Conservation (phyloP, 2,888 invertebrate species). For the Patella ulyssiponensis region DNA sequence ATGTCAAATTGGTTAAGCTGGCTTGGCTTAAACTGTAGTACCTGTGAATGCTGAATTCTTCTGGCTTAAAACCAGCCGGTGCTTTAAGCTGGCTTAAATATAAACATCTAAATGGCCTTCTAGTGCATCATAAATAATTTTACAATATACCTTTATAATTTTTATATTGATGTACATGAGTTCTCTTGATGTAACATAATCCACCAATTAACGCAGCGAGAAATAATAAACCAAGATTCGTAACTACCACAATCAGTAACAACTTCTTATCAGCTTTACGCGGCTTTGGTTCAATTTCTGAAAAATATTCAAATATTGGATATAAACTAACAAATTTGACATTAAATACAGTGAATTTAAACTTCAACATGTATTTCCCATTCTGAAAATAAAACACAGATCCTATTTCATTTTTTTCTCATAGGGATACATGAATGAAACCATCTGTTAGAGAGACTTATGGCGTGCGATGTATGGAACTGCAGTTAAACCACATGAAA, state of each 20-base stretch:
- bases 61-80: neutral
- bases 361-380: too few relatives aligned
- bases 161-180: slow-evolving; percentile 37
- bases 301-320: neutral
- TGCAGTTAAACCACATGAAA: too few relatives aligned
- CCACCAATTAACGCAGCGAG: slow-evolving; percentile 57
- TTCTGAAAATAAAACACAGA: too few relatives aligned
- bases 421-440: too few relatives aligned
- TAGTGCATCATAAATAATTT: too few relatives aligned
- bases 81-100: slow-evolving; percentile 9
- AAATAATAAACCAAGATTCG: slow-evolving; percentile 50
- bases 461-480: neutral
- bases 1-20: neutral
- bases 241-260: slow-evolving; percentile 51
- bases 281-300: slow-evolving; percentile 4
- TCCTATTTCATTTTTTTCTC: too few relatives aligned
- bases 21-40: neutral
- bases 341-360: neutral
- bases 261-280: slow-evolving; percentile 37
- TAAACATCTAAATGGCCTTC: neutral
- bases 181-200: slow-evolving; percentile 55
- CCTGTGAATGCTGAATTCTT: neutral
- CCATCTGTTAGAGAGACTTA: neutral
- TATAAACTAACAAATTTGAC: neutral
- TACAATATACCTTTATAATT: too few relatives aligned